phyloP scores from a whole-genome alignment of 2,797 vertebrate species.

The Notolepis coatsorum region DNA sequence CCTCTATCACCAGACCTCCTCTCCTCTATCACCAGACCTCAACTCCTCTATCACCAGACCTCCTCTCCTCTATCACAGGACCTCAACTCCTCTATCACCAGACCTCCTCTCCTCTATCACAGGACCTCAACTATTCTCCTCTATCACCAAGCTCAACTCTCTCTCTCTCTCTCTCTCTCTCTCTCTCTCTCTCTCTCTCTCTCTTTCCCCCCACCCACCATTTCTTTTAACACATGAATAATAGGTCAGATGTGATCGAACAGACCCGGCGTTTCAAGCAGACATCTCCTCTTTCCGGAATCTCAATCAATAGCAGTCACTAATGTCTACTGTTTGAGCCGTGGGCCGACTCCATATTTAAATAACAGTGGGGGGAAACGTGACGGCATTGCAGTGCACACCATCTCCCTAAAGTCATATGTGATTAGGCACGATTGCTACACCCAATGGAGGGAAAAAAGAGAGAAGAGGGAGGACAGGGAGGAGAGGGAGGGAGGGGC shows the following conservation, averaged over 20 bases:
- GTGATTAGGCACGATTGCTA: conserved; percentile 67
- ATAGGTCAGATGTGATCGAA: conserved; percentile 79
- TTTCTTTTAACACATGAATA: conserved; percentile 64
- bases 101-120: conserved; percentile 45
- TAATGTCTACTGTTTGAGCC: conserved; percentile 75
- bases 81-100: no score
- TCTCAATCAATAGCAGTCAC: conserved; percentile 79
- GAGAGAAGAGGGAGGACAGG: conserved; percentile 29
- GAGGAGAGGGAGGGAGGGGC: not conserved
- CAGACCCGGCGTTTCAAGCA: conserved; percentile 59
- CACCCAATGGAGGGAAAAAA: conserved; percentile 35
- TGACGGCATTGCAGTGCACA: conserved; percentile 57
- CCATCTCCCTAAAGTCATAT: conserved; percentile 71
- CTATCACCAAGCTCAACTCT: conserved; percentile 47
- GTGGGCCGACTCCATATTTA: conserved; percentile 80
- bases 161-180: conserved; percentile 22
- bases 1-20: no score
- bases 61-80: no score
- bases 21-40: no score
- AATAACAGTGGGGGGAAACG: conserved; percentile 58
- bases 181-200: conserved; percentile 27
- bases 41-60: no score
- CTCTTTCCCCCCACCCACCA: conserved; percentile 27
- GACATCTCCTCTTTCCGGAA: conserved; percentile 71
- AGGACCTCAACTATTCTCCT: conserved; percentile 33